Evolutionary conservation across 2,113 vertebrate genomes (phyloP).

Genomic region (Cisticola juncidis): DNA sequence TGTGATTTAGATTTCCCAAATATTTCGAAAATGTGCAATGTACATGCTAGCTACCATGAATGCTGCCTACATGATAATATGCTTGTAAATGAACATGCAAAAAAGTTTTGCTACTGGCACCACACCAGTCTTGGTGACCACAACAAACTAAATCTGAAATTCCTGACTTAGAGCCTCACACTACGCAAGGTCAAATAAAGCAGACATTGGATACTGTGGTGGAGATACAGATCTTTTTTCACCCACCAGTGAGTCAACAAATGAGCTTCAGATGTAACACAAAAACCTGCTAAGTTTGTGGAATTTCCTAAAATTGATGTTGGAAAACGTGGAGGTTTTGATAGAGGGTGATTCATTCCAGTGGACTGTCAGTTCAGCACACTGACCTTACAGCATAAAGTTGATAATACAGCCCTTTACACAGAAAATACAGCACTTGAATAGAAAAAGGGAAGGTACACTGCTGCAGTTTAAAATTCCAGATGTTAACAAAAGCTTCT

Average conservation of each 20-base stretch:
- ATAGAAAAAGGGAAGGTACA: background rate
- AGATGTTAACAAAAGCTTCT: background rate
- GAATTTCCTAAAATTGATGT: background rate
- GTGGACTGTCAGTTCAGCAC: background rate
- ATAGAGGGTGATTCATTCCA: background rate
- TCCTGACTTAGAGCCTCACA: background rate
- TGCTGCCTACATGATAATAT: background rate
- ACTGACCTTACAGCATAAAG: accelerated
- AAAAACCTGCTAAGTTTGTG: background rate
- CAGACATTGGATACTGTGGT: background rate
- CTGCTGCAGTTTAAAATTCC: background rate
- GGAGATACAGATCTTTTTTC: background rate
- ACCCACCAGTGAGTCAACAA: background rate
- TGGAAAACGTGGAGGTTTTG: background rate
- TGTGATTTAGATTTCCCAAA: background rate
- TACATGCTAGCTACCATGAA: background rate
- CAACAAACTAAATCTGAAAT: background rate
- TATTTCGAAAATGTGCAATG: background rate
- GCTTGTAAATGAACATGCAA: background rate
- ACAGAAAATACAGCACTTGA: background rate
- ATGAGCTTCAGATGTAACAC: background rate
- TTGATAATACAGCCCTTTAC: background rate
- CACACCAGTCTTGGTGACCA: background rate
- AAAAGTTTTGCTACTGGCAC: background rate
- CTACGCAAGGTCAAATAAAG: background rate